Conservation (phyloP, 2,113 vertebrate species). For the Amphiprion ocellaris region DNA sequence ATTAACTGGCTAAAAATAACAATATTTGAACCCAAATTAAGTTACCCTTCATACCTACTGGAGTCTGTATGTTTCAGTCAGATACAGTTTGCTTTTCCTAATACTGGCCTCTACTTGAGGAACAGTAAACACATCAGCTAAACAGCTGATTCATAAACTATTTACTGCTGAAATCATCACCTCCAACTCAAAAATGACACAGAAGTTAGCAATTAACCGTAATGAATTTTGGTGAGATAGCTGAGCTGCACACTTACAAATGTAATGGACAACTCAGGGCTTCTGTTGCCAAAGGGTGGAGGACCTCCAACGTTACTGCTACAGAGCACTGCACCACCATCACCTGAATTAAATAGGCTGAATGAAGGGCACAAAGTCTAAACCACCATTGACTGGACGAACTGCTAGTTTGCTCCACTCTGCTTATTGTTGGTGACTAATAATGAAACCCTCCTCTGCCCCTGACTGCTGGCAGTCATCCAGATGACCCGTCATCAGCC, state of each 20-base stretch:
- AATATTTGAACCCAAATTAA: conserved; percentile 7
- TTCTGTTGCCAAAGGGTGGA: neutral
- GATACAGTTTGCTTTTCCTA: conserved; percentile 1
- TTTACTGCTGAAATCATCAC: neutral
- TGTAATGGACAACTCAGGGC: neutral
- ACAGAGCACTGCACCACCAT: neutral
- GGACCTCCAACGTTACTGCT: neutral
- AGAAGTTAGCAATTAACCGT: neutral
- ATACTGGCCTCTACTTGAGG: neutral
- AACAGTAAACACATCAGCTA: neutral
- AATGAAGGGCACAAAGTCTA: conserved; percentile 12
- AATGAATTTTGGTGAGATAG: neutral
- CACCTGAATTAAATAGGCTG: conserved; percentile 1
- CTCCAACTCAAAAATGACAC: neutral
- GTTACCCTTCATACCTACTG: conserved; percentile 1
- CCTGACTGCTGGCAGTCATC: conserved; percentile 1
- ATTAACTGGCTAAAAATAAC: neutral
- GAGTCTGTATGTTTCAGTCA: conserved; percentile 13
- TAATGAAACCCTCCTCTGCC: conserved; percentile 12
- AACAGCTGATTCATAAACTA: neutral
- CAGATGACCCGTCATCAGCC: neutral
- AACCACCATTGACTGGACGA: neutral
- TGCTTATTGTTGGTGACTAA: conserved; percentile 16
- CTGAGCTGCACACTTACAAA: neutral
- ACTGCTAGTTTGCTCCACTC: conserved; percentile 9